These are phyloP conservation scores for Drosophila tsacasi DNA, from an alignment of 1,140 invertebrate species.

Conservation along the genomic window DNA sequence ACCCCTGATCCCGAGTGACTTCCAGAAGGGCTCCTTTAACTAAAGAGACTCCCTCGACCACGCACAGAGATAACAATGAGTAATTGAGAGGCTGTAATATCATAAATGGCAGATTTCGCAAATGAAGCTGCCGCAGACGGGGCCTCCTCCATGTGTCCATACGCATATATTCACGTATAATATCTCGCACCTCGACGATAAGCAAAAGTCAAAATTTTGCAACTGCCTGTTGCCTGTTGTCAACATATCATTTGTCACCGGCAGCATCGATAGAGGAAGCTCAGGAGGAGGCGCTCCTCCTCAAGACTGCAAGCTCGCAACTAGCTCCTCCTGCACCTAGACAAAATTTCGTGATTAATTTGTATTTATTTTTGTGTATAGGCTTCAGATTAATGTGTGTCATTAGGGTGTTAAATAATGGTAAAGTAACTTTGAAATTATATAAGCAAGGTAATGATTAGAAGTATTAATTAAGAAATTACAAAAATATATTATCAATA, in stretches of 20 bases:
- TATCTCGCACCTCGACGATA: conserved; percentile 57
- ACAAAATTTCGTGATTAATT: conserved; percentile 10
- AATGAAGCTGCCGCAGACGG: conserved; percentile 55
- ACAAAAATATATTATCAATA: neutral
- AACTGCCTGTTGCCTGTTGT: conserved; percentile 67
- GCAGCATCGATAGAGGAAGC: conserved; percentile 50
- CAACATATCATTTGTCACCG: conserved; percentile 81
- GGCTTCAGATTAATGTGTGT: neutral
- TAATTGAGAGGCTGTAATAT: conserved; percentile 44
- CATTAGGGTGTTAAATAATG: neutral
- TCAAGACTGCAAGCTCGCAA: conserved; percentile 8
- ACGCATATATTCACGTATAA: conserved; percentile 7
- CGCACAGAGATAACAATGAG: conserved; percentile 66
- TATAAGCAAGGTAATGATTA: neutral
- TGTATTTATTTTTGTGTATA: conserved; percentile 3
- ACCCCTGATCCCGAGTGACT: conserved; percentile 36
- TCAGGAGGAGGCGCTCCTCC: conserved; percentile 6
- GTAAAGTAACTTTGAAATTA: neutral
- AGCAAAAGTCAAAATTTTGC: conserved; percentile 80
- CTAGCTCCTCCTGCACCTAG: conserved; percentile 4
- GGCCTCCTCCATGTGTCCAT: neutral
- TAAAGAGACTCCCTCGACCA: conserved; percentile 22
- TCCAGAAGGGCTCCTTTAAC: conserved; percentile 33
- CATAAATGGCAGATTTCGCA: conserved; percentile 61
- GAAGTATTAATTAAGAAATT: neutral